Evolutionary conservation across 2,888 invertebrate genomes (phyloP).

Genomic region (Acleris sparsana): DNA sequence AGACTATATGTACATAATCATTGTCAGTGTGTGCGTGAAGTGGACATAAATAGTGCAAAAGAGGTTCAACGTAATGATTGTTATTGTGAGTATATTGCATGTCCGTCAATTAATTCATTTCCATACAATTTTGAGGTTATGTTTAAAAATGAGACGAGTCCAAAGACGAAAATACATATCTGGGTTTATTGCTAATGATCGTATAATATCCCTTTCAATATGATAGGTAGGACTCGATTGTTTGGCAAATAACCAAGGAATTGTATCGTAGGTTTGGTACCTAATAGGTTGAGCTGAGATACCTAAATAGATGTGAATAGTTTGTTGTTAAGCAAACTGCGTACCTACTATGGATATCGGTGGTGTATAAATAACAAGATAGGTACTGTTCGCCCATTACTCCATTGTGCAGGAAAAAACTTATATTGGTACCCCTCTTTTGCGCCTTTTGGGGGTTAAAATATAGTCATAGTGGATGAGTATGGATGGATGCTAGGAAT

Average conservation of each 20-base stretch:
- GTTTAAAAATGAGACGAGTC: constrained; percentile 47
- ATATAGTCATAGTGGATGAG: no score
- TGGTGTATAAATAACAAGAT: neutral
- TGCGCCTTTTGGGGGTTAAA: no score
- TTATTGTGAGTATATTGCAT: constrained; percentile 70
- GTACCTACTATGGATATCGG: neutral
- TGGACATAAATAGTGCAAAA: constrained; percentile 78
- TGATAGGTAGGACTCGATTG: constrained; percentile 30
- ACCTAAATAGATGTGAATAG: constrained; percentile 23
- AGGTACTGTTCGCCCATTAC: no score
- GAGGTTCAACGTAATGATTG: constrained; percentile 71
- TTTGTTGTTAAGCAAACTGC: constrained; percentile 1
- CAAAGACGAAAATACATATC: constrained; percentile 37
- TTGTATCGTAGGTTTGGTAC: constrained; percentile 17
- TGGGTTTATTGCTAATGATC: constrained; percentile 22
- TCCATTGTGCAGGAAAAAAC: no score
- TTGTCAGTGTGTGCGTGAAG: constrained; percentile 72
- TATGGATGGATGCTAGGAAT: no score
- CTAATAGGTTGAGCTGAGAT: constrained; percentile 22
- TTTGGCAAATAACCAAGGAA: constrained; percentile 38
- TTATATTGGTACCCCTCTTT: no score
- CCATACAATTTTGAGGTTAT: constrained; percentile 76
- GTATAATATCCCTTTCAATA: constrained; percentile 19
- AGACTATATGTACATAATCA: constrained; percentile 72
- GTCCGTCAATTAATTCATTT: constrained; percentile 51